These are phyloP conservation scores for Holacanthella duospinosa DNA, from an alignment of 2,888 invertebrate genomes.

Conservation along the genomic window DNA sequence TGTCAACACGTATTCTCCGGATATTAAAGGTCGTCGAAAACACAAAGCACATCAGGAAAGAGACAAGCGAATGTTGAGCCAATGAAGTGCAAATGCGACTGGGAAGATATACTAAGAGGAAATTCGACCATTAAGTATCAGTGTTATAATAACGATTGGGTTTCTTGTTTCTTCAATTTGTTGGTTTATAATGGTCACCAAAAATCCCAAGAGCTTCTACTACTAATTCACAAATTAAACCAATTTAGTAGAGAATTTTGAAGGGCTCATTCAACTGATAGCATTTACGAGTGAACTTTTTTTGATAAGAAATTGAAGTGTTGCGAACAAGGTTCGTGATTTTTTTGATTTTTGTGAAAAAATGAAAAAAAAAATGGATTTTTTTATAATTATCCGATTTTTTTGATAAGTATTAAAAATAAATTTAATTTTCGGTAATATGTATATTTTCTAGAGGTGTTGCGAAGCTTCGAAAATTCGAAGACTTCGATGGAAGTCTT, in stretches of 20 bases:
- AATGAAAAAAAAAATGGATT: no score
- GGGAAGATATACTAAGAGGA: constrained; percentile 1
- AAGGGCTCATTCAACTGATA: background rate
- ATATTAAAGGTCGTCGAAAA: background rate
- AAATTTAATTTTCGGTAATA: no score
- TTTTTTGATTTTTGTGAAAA: no score
- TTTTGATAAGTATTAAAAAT: no score
- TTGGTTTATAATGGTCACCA: background rate
- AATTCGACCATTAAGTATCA: background rate
- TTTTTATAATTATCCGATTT: no score
- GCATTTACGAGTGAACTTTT: background rate
- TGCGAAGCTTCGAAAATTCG: no score
- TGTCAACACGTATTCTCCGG: background rate
- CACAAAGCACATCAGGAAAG: background rate
- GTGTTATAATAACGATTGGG: background rate
- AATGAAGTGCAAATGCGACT: constrained; percentile 1
- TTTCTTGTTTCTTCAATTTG: background rate
- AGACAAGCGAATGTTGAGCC: background rate
- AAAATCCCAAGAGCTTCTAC: background rate
- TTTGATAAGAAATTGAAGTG: background rate
- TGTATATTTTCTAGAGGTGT: no score
- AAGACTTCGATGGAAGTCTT: no score
- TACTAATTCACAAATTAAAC: background rate
- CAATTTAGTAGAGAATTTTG: background rate
- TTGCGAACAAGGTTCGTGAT: no score